Conservation (phyloP, 2,113 vertebrate species). For the Perca flavescens region DNA sequence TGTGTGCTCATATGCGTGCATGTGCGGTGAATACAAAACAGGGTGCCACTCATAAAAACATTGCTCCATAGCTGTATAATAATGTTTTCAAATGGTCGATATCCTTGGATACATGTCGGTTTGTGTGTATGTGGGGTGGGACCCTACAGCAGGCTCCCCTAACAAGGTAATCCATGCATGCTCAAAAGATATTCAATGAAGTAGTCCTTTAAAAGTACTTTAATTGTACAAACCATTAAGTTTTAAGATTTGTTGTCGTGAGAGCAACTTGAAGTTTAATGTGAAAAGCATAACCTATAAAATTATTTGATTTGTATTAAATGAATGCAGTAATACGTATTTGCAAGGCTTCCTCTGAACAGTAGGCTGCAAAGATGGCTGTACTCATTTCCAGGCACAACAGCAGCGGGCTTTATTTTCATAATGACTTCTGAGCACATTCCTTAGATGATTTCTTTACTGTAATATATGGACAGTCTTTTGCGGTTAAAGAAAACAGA, state of each 20-base stretch:
- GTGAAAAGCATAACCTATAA: not conserved
- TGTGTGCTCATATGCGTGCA: too few species aligned
- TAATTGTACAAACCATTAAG: not conserved
- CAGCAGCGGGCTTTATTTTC: slow-evolving; percentile 2
- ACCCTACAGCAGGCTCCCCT: too few species aligned
- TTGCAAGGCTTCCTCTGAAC: not conserved
- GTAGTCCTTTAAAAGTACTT: too few species aligned
- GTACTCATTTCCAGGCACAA: not conserved
- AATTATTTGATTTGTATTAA: not conserved
- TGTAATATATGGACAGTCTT: slow-evolving; percentile 5
- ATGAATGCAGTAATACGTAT: not conserved
- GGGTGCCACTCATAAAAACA: too few species aligned
- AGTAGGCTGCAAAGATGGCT: not conserved
- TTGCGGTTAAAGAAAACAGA: slow-evolving; percentile 43
- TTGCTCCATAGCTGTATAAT: too few species aligned
- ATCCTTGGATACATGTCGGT: too few species aligned
- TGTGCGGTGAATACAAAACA: too few species aligned
- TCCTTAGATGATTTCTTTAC: slow-evolving; percentile 12
- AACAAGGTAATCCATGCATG: too few species aligned
- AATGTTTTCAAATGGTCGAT: too few species aligned
- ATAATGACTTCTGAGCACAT: slow-evolving; percentile 25
- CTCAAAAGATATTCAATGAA: too few species aligned
- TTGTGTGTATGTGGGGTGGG: too few species aligned
- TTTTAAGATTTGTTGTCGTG: too few species aligned
- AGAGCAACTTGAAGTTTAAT: not conserved